Evolutionary conservation across 2,888 invertebrate species (phyloP).

Genomic region (Acrocyrtus sp.): DNA sequence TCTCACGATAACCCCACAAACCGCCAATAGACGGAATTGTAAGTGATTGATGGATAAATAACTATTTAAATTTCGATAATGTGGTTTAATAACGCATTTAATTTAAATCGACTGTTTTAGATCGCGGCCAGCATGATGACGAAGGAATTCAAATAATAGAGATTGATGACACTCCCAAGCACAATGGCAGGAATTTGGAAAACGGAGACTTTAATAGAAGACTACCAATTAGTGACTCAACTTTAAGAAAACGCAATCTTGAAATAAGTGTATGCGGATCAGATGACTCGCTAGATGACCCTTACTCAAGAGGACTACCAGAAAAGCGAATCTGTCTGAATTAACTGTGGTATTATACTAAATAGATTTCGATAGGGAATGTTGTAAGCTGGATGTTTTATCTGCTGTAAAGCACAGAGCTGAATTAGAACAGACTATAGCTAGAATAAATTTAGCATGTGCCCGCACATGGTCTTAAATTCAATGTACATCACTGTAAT

Average conservation of each 20-base stretch:
- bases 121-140: slow-evolving; percentile 57
- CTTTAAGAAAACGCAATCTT: slow-evolving; percentile 61
- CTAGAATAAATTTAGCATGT: too few relatives aligned
- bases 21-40: slow-evolving; percentile 44
- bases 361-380: background rate
- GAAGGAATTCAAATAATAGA: slow-evolving; percentile 63
- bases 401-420: too few relatives aligned
- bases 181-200: slow-evolving; percentile 55
- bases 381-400: background rate
- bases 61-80: too few relatives aligned
- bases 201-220: slow-evolving; percentile 59
- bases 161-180: slow-evolving; percentile 61
- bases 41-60: too few relatives aligned
- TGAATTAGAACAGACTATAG: too few relatives aligned
- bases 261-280: slow-evolving; percentile 63
- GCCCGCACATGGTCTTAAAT: too few relatives aligned
- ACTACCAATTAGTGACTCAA: slow-evolving; percentile 61
- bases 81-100: background rate
- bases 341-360: slow-evolving; percentile 49
- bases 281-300: slow-evolving; percentile 60
- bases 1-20: slow-evolving; percentile 63
- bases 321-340: slow-evolving; percentile 56
- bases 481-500: too few relatives aligned
- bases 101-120: too few relatives aligned
- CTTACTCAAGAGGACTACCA: slow-evolving; percentile 50